These are phyloP conservation scores for Phrynocephalus vlangalii DNA, from an alignment of 2,797 vertebrate genomes.

Conservation along the genomic window DNA sequence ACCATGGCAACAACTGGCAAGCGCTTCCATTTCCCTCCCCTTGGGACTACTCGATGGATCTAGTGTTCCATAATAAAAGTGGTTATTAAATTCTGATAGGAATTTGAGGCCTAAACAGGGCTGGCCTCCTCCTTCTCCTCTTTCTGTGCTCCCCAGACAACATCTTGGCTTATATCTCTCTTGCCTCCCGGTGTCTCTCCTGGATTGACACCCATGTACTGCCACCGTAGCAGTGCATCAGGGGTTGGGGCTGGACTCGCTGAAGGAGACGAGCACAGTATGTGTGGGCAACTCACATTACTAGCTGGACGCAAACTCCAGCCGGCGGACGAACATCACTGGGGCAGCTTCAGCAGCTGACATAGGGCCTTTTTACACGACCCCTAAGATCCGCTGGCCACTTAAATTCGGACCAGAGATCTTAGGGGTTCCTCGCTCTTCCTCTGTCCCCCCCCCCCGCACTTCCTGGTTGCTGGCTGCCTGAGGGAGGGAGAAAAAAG, in stretches of 20 bases:
- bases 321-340: too few species aligned
- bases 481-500: too few species aligned
- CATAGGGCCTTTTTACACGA: too few species aligned
- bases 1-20: slow-evolving; percentile 39
- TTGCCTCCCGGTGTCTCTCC: background rate
- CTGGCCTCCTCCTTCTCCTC: background rate
- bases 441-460: too few species aligned
- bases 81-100: slow-evolving; percentile 40
- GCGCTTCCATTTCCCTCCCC: background rate
- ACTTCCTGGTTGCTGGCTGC: too few species aligned
- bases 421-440: too few species aligned
- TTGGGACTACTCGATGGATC: slow-evolving; percentile 17
- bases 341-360: background rate
- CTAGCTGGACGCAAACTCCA: background rate
- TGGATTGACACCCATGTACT: background rate
- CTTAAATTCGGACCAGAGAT: too few species aligned
- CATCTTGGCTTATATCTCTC: too few species aligned
- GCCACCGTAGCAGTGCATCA: background rate
- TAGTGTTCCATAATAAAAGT: slow-evolving; percentile 30
- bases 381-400: too few species aligned
- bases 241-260: background rate
- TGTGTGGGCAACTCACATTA: background rate
- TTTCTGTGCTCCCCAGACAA: background rate
- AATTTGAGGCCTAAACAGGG: slow-evolving; percentile 8
- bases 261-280: slow-evolving; percentile 6